These are phyloP conservation scores for Pelvicachromis taeniatus DNA, from an alignment of 2,113 vertebrate species.

Conservation along the genomic window DNA sequence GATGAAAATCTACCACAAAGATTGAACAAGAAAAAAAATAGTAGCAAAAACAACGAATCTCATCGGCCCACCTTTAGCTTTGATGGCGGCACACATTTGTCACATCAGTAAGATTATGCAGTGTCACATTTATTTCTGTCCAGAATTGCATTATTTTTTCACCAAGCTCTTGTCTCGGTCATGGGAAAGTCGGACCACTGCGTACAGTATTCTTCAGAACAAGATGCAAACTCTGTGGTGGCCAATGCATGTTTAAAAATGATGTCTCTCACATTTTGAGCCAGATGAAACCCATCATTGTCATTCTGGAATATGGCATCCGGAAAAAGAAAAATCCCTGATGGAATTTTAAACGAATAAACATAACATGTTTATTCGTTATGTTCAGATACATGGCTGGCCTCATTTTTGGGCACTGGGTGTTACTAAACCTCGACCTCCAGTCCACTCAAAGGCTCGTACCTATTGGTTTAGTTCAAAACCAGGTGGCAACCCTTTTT, in stretches of 20 bases:
- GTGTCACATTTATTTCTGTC: not conserved
- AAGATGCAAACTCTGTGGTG: not conserved
- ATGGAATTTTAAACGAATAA: no score
- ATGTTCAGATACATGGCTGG: not conserved
- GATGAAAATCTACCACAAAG: not conserved
- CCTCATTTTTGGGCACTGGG: not conserved
- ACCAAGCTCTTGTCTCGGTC: no score
- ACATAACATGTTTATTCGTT: not conserved
- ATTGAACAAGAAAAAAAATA: not conserved
- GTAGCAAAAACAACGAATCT: not conserved
- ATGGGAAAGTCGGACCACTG: no score
- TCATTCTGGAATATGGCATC: not conserved
- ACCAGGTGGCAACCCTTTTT: not conserved
- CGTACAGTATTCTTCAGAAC: not conserved
- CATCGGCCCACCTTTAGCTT: not conserved
- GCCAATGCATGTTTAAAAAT: not conserved
- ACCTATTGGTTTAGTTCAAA: not conserved
- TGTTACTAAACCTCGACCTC: not conserved
- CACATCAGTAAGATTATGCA: not conserved
- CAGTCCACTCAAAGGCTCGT: not conserved
- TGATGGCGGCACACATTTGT: not conserved
- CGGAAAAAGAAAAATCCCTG: not conserved
- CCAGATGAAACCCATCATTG: not conserved
- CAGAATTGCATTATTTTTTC: not conserved
- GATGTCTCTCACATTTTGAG: not conserved